Evolutionary conservation across 1,140 invertebrate genomes (phyloP), one percentile per base, ranked within the genome.

Genomic region (Micrasema minimum): DNA sequence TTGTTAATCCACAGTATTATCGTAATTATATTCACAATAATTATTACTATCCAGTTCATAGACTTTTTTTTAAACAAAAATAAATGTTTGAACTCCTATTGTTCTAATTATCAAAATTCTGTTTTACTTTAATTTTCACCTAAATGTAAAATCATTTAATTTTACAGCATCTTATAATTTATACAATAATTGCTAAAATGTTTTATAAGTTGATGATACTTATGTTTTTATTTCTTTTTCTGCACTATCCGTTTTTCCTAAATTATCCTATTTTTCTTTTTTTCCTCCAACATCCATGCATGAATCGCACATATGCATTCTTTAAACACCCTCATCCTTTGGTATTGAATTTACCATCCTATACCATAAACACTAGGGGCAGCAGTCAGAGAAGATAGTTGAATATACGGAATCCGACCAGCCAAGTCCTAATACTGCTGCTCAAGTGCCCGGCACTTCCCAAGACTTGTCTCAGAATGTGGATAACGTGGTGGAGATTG

Each of bases 401-500:
- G 73, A 75, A 57, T 41, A 69, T 38, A 69, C 43, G 10, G 67
- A 69, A n/a, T 37, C 55, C 14, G 41, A 22, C 26, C 67, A 62
- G 10, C 23, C 55, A 9, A 55, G n/a, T 31, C 7, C 11, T 6
- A 14, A 46, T 10, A 37, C 66, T 7, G 14, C 23, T 26, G 51
- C 12, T 16, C 51, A 55, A 55, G 26, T 16, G n/a, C 2, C 22
- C 11, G 61, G 22, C 14, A 23, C 37, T 16, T 55, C 23, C 22
- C 55, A 59, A 7, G 55, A 37, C 26, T 48, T 35, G 2, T 14
- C 55, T 14, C 35, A 22, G 9, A 77, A 38, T 76, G 79, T 73
- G 66, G 20, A 79, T 75, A 46, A 77, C 76, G 3, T 66, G 14
- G 62, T 77, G 16, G 78, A 79, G 62, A 23, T 74, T 12, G 78